Conservation (phyloP, 2,888 invertebrate species). For the Phoronis australis region DNA sequence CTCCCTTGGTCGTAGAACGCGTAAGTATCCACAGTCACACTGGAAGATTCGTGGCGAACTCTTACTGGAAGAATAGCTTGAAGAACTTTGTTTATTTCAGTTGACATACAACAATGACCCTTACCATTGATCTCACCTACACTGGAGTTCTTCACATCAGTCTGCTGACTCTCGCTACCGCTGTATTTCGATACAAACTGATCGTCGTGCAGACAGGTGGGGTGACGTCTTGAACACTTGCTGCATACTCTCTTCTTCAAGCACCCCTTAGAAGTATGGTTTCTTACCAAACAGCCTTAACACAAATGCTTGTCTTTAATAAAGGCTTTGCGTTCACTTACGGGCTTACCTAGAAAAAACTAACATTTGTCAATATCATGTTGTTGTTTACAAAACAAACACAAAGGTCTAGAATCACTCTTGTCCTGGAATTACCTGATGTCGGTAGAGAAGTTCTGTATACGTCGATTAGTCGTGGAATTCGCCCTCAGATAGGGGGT, state of each 20-base stretch:
- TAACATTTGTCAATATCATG: not conserved
- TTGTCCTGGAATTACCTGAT: too few relatives aligned
- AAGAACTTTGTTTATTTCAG: not conserved
- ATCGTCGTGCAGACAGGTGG: not conserved
- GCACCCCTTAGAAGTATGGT: not conserved
- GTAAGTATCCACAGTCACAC: not conserved
- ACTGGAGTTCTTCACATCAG: not conserved
- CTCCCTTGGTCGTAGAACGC: not conserved
- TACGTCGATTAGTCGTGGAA: too few relatives aligned
- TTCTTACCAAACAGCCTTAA: not conserved
- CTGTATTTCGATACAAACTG: too few relatives aligned
- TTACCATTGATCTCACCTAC: not conserved
- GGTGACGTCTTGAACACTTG: not conserved
- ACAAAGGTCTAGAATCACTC: not conserved
- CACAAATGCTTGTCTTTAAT: not conserved
- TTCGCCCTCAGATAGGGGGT: not conserved
- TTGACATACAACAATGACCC: not conserved
- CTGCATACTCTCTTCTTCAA: not conserved
- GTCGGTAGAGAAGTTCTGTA: too few relatives aligned
- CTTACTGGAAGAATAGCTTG: not conserved
- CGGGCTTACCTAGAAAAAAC: not conserved
- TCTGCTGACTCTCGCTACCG: not conserved
- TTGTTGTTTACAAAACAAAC: not conserved
- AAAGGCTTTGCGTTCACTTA: not conserved
- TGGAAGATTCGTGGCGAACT: not conserved